Conservation (phyloP, 2,888 invertebrate species). For the Conchocele bisecta region DNA sequence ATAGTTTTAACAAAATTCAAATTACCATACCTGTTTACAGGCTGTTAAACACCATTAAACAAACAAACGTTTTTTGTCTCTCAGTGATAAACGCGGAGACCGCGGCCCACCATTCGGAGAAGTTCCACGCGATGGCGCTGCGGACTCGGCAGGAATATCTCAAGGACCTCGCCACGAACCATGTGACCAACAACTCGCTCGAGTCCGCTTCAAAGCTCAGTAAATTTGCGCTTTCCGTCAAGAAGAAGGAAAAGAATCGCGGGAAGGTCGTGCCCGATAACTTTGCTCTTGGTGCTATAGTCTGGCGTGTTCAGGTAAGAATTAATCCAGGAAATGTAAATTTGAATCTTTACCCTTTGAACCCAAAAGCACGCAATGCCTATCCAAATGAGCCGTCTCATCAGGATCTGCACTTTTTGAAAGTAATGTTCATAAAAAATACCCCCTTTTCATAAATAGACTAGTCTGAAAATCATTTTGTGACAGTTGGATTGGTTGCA, state of each 20-base stretch:
- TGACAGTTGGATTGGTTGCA: too few species aligned
- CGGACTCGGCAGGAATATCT: constrained; percentile 97
- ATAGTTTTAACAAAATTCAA: too few species aligned
- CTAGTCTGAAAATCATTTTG: too few species aligned
- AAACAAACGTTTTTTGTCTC: constrained; percentile 26
- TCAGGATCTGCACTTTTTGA: too few species aligned
- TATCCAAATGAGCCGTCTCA: too few species aligned
- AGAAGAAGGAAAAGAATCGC: constrained; percentile 90
- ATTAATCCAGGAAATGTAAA: too few species aligned
- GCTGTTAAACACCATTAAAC: not conserved
- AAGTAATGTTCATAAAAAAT: too few species aligned
- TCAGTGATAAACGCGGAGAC: constrained; percentile 97
- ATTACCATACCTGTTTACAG: too few species aligned
- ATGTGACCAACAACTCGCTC: constrained; percentile 90
- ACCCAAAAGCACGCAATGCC: too few species aligned
- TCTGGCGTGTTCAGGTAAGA: constrained; percentile 84
- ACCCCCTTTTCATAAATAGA: too few species aligned
- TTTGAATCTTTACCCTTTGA: too few species aligned
- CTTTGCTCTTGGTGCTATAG: constrained; percentile 83
- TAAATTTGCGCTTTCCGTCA: constrained; percentile 89
- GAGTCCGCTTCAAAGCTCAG: constrained; percentile 84
- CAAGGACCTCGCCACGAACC: constrained; percentile 94
- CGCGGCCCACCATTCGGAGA: constrained; percentile 97
- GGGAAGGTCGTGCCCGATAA: constrained; percentile 90
- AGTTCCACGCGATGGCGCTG: constrained; percentile 98